A percentile compares a stretch with the other conserved stretches of the same genome.
Evolutionary conservation across 2,888 invertebrate genomes (phyloP).

Genomic region (Xiphydria camelus): DNA sequence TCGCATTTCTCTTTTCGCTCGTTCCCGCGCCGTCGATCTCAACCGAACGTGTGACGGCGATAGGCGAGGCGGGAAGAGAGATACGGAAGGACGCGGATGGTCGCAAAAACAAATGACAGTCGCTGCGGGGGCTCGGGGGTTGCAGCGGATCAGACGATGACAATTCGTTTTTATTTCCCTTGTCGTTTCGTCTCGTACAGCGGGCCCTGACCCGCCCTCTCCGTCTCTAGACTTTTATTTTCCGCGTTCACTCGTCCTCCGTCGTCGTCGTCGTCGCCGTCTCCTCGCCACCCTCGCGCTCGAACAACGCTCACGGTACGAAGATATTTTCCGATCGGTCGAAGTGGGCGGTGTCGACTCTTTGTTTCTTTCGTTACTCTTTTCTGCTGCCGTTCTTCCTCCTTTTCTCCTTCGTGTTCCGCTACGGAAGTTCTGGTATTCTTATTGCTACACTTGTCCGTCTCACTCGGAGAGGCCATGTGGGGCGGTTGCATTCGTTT

Average conservation of each 20-base stretch:
- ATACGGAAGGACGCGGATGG: slow-evolving; percentile 26
- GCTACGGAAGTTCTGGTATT: no score
- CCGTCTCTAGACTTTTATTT: slow-evolving; percentile 14
- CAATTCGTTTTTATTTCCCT: slow-evolving; percentile 48
- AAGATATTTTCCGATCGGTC: slow-evolving; percentile 11
- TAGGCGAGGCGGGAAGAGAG: no score
- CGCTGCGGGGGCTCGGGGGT: no score
- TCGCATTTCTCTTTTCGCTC: no score
- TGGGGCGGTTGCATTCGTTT: no score
- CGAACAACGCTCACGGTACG: neutral
- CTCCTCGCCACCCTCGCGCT: neutral
- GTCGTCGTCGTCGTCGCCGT: slow-evolving; percentile 16
- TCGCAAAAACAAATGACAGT: slow-evolving; percentile 43
- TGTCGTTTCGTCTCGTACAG: slow-evolving; percentile 22
- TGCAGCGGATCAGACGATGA: no score
- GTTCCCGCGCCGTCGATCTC: no score
- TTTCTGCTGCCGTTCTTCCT: neutral
- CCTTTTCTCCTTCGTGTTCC: neutral
- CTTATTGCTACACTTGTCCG: slow-evolving; percentile 2
- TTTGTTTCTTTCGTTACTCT: slow-evolving; percentile 8
- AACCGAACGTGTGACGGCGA: no score
- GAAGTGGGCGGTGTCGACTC: slow-evolving; percentile 3
- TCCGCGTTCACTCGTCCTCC: slow-evolving; percentile 2
- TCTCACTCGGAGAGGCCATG: no score
- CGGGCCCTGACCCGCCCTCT: slow-evolving; percentile 3